These are phyloP conservation scores for Pristionchus maxplancki DNA, from an alignment of 2,888 invertebrate genomes.

Conservation along the genomic window DNA sequence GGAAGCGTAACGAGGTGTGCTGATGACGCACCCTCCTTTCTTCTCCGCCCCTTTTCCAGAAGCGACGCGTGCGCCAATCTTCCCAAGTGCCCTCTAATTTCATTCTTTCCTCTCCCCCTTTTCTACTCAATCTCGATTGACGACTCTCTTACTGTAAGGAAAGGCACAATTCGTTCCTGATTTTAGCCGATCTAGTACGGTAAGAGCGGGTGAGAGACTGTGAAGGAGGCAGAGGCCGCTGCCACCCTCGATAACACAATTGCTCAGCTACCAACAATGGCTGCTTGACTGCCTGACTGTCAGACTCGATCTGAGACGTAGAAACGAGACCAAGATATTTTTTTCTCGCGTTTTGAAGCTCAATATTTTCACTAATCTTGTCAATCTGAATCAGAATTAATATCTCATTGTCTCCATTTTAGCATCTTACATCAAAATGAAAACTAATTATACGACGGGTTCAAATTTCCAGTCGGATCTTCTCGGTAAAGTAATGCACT, in stretches of 20 bases:
- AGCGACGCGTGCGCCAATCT: neutral
- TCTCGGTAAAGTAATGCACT: too few species aligned
- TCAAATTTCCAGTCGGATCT: too few species aligned
- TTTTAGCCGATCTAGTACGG: neutral
- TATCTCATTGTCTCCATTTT: too few species aligned
- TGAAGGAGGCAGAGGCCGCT: neutral
- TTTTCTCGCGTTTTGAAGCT: too few species aligned
- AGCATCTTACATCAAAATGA: too few species aligned
- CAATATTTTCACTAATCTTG: too few species aligned
- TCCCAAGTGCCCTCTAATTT: neutral
- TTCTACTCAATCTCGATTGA: neutral
- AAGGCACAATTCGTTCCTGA: too few species aligned
- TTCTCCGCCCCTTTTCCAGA: slow-evolving; percentile 3
- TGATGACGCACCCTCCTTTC: neutral
- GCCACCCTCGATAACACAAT: neutral
- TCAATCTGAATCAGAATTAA: too few species aligned
- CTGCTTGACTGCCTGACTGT: neutral
- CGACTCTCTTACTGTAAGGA: neutral
- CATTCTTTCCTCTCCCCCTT: neutral
- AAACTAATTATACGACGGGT: too few species aligned
- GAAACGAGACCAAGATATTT: too few species aligned
- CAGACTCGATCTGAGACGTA: too few species aligned
- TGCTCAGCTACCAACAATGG: neutral
- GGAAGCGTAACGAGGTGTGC: slow-evolving; percentile 3
- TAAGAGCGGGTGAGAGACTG: neutral